Percentiles rank a stretch among this genome's conserved stretches.
Evolutionary conservation across 2,113 vertebrate species (phyloP).

Genomic region (Todiramphus chloris): DNA sequence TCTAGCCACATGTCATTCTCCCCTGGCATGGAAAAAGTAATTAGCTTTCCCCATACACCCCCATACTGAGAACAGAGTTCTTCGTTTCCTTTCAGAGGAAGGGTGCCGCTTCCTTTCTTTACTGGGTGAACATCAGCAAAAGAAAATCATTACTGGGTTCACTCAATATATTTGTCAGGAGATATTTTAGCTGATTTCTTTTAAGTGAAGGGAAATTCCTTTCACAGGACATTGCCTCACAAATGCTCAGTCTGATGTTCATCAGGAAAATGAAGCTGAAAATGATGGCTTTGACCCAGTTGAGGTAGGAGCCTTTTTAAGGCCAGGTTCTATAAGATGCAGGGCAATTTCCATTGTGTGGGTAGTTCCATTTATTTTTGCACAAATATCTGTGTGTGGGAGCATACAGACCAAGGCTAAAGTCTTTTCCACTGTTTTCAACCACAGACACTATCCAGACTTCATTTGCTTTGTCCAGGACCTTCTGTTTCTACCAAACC

Average conservation of each 20-base stretch:
- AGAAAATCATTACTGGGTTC: conserved; percentile 50
- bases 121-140: conserved; percentile 61
- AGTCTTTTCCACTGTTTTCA: neutral
- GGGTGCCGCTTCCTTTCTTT: conserved; percentile 62
- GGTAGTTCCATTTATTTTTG: neutral
- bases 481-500: neutral
- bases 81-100: conserved; percentile 69
- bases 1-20: conserved; percentile 56
- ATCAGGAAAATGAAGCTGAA: conserved; percentile 25
- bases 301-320: neutral
- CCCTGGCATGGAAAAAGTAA: conserved; percentile 65
- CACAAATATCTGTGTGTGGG: neutral
- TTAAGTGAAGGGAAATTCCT: conserved; percentile 36
- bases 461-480: neutral
- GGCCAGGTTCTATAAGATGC: neutral
- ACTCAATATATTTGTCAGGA: conserved; percentile 42
- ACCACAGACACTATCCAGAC: neutral
- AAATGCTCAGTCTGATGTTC: neutral
- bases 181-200: conserved; percentile 23
- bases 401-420: neutral
- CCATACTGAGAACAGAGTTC: conserved; percentile 49
- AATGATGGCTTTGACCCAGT: neutral
- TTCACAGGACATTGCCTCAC: conserved; percentile 18
- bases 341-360: neutral
- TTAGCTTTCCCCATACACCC: conserved; percentile 30